These are phyloP conservation scores for Schizotus pectinicornis DNA, from an alignment of 2,888 invertebrate genomes.

Conservation along the genomic window DNA sequence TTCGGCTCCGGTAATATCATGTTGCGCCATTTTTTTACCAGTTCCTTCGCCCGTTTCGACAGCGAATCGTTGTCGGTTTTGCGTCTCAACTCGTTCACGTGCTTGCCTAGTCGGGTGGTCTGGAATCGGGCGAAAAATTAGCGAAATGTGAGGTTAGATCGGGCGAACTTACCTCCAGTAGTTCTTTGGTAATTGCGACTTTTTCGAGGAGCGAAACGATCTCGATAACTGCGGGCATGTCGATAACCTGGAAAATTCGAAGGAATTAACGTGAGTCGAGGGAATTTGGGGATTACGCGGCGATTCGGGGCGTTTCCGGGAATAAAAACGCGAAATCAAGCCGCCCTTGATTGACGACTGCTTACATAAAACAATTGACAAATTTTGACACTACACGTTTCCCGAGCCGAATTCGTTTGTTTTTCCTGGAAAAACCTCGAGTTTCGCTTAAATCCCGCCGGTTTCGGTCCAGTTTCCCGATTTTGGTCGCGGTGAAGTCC, in stretches of 20 bases:
- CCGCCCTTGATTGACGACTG: too few species aligned
- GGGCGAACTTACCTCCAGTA: slow-evolving; percentile 75
- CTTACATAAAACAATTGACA: too few species aligned
- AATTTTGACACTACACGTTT: too few species aligned
- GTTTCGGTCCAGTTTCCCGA: too few species aligned
- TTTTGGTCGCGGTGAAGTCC: too few species aligned
- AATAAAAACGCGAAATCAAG: too few species aligned
- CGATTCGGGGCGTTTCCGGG: too few species aligned
- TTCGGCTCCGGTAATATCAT: slow-evolving; percentile 71
- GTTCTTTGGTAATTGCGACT: slow-evolving; percentile 88
- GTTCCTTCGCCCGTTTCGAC: slow-evolving; percentile 88
- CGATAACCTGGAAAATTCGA: slow-evolving; percentile 79
- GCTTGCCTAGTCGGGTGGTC: slow-evolving; percentile 93
- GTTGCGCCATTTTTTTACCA: slow-evolving; percentile 92
- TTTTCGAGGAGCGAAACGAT: slow-evolving; percentile 92
- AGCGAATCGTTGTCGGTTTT: slow-evolving; percentile 84
- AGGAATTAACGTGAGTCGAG: neutral
- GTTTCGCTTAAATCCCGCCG: too few species aligned
- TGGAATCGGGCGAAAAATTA: too few species aligned
- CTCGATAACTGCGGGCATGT: slow-evolving; percentile 92
- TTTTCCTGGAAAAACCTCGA: too few species aligned
- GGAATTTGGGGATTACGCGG: neutral
- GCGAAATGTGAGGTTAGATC: neutral
- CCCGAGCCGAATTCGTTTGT: too few species aligned
- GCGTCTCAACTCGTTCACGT: slow-evolving; percentile 89